Conservation (phyloP, 2,797 vertebrate species). For the Lepus oiostolus region DNA sequence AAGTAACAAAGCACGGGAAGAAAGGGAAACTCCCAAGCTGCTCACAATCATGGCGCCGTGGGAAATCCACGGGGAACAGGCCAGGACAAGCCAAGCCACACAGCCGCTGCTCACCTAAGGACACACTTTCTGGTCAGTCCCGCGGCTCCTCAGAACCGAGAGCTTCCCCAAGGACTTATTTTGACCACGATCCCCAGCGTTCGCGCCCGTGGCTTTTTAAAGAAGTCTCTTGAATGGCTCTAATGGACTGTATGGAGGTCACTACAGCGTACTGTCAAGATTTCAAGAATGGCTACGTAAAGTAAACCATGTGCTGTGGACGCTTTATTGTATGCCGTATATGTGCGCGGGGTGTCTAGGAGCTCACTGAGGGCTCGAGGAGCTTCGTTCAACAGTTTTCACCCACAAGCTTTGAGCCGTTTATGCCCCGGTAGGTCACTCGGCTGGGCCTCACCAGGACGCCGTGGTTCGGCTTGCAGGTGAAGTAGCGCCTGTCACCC, state of each 20-base stretch:
- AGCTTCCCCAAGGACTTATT: constrained; percentile 6
- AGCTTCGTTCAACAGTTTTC: constrained; percentile 88
- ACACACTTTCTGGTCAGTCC: not conserved
- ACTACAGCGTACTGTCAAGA: not conserved
- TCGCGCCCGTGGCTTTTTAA: not conserved
- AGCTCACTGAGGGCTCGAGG: not conserved
- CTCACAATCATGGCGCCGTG: not conserved
- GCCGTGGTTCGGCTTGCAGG: constrained; percentile 92
- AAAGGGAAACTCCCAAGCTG: not conserved
- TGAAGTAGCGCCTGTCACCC: constrained; percentile 94
- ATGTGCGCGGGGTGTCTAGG: not conserved
- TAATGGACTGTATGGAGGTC: not conserved
- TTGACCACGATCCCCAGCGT: not conserved
- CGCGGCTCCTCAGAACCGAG: constrained; percentile 41
- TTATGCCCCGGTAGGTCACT: constrained; percentile 96
- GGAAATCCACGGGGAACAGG: not conserved
- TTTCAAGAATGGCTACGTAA: constrained; percentile 48
- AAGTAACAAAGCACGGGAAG: not conserved
- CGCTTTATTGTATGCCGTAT: not conserved
- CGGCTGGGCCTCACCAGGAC: constrained; percentile 96
- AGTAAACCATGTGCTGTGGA: not conserved
- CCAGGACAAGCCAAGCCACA: not conserved
- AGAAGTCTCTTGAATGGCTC: not conserved
- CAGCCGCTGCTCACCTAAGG: not conserved
- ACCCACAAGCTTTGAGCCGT: constrained; percentile 93